Base-by-base conservation (phyloP, 2,888 invertebrate species). In the Ferrisia virgata region DNA sequence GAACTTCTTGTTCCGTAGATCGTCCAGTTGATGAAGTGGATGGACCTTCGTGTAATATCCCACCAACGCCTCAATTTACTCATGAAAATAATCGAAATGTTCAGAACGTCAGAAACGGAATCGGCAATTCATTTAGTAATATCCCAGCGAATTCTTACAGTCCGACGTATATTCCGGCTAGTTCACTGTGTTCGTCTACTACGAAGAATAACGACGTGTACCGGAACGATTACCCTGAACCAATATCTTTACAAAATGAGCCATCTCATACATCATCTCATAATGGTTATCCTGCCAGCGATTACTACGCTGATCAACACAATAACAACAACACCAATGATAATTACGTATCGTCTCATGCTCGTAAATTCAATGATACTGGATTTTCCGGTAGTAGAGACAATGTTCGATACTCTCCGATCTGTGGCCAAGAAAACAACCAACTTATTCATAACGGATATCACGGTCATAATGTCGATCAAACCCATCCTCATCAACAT, bases 151-250 rank as follows among this genome's bases (percentile, higher is more conserved):
- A 85, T 78, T 22, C 85, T 1, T 82, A 84, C n/a, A 79, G 82
- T 82, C 84, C 82, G 11, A 83, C 72, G 40, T 83, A 83, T 43
- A 83, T 83, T 40, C 83, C 83, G 9, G 83, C 83, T n/a, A 83
- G 83, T 43, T 83, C 83, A 2, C 25, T 64, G 25, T 84, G 31
- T 76, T 36, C 79, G 39, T 31, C 64, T 82, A 18, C 39, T 43
- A 58, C 36, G 53, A 69, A 33, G 76, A 47, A 9, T 28, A 58
- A 36, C 36, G 53, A 58, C 11, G 13, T 11, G 5, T 53, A 36
- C 43, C 22, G 72, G 15, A 43, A 33, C 76, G 83, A 83, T 9
- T 76, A 83, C 33, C 83, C 83, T 28, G 83, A 83, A 40, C 76
- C 76, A n/a, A 47, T 53, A 6, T 80, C 80, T 15, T 80, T 80